A percentile compares a stretch with the other conserved stretches of the same genome.
phyloP scores from a whole-genome alignment of 2,113 vertebrate species.

The Microcebus griseorufus region DNA sequence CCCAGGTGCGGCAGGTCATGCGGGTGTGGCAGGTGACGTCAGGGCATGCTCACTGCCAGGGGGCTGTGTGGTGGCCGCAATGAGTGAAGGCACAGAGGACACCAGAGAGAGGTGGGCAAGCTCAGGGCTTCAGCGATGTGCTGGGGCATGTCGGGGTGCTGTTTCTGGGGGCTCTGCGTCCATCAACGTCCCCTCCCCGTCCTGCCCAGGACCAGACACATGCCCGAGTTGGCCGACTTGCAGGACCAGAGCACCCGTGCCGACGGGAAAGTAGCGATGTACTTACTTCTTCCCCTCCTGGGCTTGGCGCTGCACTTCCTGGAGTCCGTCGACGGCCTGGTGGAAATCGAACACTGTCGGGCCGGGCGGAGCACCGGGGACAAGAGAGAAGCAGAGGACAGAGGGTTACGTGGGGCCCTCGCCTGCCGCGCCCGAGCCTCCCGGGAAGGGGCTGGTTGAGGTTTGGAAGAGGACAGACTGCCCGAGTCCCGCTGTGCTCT shows the following conservation, averaged over 20 bases:
- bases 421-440: accelerated
- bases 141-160: accelerated
- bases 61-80: background rate
- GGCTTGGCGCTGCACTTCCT: slow-evolving; percentile 96
- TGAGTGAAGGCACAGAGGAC: accelerated
- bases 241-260: accelerated
- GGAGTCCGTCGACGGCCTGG: slow-evolving; percentile 96
- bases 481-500: background rate
- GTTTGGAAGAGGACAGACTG: background rate
- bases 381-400: background rate
- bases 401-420: background rate
- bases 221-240: background rate
- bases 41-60: accelerated
- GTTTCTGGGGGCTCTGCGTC: background rate
- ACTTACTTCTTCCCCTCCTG: slow-evolving; percentile 98
- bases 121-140: background rate
- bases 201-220: accelerated
- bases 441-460: background rate
- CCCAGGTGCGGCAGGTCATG: background rate
- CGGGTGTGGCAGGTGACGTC: accelerated
- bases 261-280: background rate
- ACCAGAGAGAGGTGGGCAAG: background rate
- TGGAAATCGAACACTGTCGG: slow-evolving; percentile 97
- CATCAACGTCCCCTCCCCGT: accelerated
- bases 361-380: background rate